Conservation (phyloP, 2,888 invertebrate species). For the Protonemura montana region DNA sequence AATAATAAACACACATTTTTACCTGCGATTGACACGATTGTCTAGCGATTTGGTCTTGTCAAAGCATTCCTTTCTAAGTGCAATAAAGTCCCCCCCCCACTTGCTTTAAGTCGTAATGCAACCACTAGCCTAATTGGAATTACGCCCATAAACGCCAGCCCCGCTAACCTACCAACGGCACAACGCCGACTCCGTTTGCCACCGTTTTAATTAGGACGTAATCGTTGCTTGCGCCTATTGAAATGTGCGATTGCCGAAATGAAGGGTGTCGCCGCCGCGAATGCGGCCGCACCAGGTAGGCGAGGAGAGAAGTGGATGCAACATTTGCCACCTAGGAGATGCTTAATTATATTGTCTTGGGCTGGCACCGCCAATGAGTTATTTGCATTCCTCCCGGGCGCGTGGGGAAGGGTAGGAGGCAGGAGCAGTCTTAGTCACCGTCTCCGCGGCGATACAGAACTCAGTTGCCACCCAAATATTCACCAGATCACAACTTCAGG, state of each 20-base stretch:
- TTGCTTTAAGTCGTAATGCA: no score
- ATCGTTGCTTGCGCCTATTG: not conserved
- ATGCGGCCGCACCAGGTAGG: not conserved
- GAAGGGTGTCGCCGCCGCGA: not conserved
- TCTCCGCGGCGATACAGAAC: not conserved
- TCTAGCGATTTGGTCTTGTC: no score
- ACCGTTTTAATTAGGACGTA: not conserved
- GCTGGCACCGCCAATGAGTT: constrained; percentile 32
- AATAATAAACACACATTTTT: no score
- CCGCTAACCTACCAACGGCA: not conserved
- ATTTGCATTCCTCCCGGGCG: constrained; percentile 34
- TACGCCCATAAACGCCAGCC: not conserved
- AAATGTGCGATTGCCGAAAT: not conserved
- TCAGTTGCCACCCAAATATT: not conserved
- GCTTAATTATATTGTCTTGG: constrained; percentile 39
- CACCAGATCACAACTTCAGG: not conserved
- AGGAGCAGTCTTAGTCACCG: not conserved
- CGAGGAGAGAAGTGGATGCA: not conserved
- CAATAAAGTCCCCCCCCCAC: no score
- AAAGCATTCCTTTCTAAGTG: no score
- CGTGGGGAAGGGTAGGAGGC: not conserved
- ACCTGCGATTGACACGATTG: no score
- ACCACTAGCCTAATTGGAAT: constrained; percentile 1
- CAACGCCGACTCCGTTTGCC: not conserved
- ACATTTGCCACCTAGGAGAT: not conserved